Conservation (phyloP, 2,888 invertebrate species). For the Tipula helvola region DNA sequence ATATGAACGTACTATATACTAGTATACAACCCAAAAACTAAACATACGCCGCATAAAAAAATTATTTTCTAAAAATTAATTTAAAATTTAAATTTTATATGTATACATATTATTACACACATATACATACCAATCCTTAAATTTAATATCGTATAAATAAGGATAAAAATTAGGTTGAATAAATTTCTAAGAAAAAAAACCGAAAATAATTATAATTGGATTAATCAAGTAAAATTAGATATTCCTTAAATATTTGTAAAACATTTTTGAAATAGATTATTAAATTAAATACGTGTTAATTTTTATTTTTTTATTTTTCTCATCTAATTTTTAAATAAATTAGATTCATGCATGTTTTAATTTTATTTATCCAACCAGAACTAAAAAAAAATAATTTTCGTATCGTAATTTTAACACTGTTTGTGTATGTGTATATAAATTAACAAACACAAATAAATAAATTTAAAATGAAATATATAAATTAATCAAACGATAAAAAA, state of each 20-base stretch:
- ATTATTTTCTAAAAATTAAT: background rate
- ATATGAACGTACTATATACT: too few species aligned
- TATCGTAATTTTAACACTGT: background rate
- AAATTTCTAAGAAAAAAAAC: background rate
- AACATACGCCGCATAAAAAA: background rate
- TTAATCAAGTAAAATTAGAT: background rate
- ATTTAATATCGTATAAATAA: background rate
- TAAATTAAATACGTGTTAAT: background rate
- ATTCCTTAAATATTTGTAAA: background rate
- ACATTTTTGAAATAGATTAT: background rate
- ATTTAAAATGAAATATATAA: background rate
- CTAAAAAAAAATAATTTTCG: background rate
- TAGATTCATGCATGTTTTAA: background rate
- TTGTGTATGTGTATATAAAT: background rate
- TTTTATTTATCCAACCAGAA: background rate
- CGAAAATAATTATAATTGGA: background rate
- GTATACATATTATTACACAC: background rate
- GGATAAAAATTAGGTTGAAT: background rate
- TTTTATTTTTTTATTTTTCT: background rate
- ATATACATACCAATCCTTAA: background rate
- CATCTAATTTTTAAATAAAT: background rate
- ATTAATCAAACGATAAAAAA: constrained; percentile 4
- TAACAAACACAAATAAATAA: background rate
- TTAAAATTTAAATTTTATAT: background rate
- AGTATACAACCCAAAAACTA: background rate